Evolutionary conservation across 2,113 vertebrate genomes (phyloP), one percentile per base, ranked within the genome.

Genomic region (Rhynchopsitta pachyrhyncha): DNA sequence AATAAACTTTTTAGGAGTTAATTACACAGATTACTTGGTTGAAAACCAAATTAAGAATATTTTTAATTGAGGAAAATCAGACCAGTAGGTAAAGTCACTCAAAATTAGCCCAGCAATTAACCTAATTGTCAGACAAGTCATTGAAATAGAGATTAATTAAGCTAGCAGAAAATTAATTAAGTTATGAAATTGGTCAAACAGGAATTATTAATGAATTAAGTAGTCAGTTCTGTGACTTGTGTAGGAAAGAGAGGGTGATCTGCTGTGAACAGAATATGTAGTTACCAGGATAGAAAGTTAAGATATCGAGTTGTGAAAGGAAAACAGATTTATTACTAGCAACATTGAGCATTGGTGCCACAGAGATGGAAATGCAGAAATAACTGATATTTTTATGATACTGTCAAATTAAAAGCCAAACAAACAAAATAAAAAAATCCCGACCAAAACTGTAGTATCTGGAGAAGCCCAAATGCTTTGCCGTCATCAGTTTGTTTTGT

Each of bases 71-170:
- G 42, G 27, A 50, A 92, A 95, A 94, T 78, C 53, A 83, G 67
- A 80, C 33, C 49, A 94, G 42, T 80, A 93, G 25, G 75, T 55
- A 93, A 90, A 97, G 19, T 80, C 63, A 93, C 27, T 81, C 17
- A 78, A 90, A 92, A 93, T 87, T 76, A 95, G 37, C 18, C 33
- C 60, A 87, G 55, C 10, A 93, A 96, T 97, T 95, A 93, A 84
- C 91, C 64, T 93, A 82, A 95, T 88, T 59, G 66, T 68, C 66
- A 94, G 81, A 92, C 90, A 96, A 94, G 37, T 13, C n/a, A 87
- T 57, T 93, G 88, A 95, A 96, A 59, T 94, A 91, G 66, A 24
- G 82, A 93, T 94, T 91, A 95, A 96, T 96, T 94, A 95, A 75
- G 28, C 10, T 69, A 66, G 35, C 67, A 70, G 39, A 97, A 93